Percentiles rank a stretch among this genome's conserved stretches.
Evolutionary conservation across 1,140 invertebrate species (phyloP).

Genomic region (Bathynomus jamesi): DNA sequence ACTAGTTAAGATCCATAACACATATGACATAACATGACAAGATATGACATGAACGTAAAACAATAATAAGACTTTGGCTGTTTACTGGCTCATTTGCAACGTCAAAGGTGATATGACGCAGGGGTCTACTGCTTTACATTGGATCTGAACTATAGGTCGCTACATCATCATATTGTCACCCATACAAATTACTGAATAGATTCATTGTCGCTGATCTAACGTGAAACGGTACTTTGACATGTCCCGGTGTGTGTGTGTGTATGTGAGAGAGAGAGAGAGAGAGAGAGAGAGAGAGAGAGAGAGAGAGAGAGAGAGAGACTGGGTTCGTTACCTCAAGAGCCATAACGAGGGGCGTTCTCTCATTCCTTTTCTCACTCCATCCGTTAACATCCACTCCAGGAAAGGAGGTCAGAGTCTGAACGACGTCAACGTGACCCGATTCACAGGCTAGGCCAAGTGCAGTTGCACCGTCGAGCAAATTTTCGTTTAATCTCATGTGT

Average conservation of each 20-base stretch:
- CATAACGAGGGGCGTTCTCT: slow-evolving; percentile 22
- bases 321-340: slow-evolving; percentile 34
- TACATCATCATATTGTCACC: no score
- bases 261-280: no score
- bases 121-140: not conserved
- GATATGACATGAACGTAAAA: no score
- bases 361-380: slow-evolving; percentile 4
- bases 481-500: not conserved
- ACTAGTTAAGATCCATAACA: not conserved
- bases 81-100: not conserved
- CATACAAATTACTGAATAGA: no score
- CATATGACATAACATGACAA: not conserved
- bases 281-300: not conserved
- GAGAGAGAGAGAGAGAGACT: not conserved
- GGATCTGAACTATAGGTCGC: no score
- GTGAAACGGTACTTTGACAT: not conserved
- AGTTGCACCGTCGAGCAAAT: slow-evolving; percentile 64
- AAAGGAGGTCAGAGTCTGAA: slow-evolving; percentile 25
- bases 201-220: not conserved
- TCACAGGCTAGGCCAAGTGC: slow-evolving; percentile 87
- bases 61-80: not conserved
- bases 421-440: slow-evolving; percentile 57
- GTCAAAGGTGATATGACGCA: not conserved
- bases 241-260: not conserved
- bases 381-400: slow-evolving; percentile 28